Percentiles rank a stretch among this genome's conserved stretches.
Conservation (phyloP, 2,888 invertebrate species). For the Platypus cylindrus region DNA sequence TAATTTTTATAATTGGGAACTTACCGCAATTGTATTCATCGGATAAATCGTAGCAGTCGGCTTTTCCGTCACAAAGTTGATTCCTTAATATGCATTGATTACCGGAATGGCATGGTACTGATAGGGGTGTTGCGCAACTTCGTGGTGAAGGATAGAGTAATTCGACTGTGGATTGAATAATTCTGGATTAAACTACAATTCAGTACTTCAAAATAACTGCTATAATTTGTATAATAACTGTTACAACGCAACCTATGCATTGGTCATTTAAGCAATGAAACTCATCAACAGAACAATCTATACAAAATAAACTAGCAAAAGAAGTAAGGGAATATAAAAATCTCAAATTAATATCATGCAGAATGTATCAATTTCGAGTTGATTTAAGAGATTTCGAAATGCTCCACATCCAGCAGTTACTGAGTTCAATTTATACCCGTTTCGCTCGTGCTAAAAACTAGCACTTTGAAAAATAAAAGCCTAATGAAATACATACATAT, state of each 20-base stretch:
- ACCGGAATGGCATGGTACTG: constrained; percentile 36
- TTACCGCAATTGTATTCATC: constrained; percentile 73
- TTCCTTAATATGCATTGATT: constrained; percentile 43
- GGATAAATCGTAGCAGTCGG: constrained; percentile 73
- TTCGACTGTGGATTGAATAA: constrained; percentile 17
- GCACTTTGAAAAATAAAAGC: too few species aligned
- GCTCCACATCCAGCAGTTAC: too few species aligned
- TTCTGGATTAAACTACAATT: constrained; percentile 35
- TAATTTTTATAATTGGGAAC: too few species aligned
- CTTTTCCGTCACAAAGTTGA: constrained; percentile 54
- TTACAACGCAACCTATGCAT: constrained; percentile 49
- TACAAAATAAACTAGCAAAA: constrained; percentile 19
- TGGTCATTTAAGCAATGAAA: constrained; percentile 50
- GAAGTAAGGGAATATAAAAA: constrained; percentile 16
- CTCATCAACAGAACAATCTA: constrained; percentile 51
- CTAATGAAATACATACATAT: too few species aligned
- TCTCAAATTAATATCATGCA: constrained; percentile 12
- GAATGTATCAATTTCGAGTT: too few species aligned
- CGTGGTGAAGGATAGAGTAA: constrained; percentile 14
- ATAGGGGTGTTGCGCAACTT: constrained; percentile 30
- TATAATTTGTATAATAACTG: constrained; percentile 49
- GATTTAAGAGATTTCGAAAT: too few species aligned
- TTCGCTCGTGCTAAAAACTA: too few species aligned
- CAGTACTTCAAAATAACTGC: constrained; percentile 43
- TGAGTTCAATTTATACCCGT: too few species aligned